These are phyloP conservation scores for Hetaerina americana DNA, from an alignment of 1,140 invertebrate species.

Conservation along the genomic window DNA sequence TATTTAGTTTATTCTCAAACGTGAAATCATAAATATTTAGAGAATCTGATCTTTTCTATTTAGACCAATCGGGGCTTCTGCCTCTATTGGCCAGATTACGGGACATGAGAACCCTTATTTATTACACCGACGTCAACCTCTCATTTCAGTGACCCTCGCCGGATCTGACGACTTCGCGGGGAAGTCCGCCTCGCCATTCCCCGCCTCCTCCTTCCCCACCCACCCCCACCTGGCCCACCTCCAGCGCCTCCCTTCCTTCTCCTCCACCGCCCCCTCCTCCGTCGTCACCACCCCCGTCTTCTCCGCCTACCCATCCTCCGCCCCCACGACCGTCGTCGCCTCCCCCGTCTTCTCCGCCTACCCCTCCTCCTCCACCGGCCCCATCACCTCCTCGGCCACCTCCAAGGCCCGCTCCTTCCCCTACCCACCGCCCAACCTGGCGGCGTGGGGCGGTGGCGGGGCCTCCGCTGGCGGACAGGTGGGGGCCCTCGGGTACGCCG, in stretches of 20 bases:
- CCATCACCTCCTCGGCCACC: neutral
- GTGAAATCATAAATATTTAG: no score
- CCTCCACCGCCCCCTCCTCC: neutral
- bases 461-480: neutral
- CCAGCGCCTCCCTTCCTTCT: neutral
- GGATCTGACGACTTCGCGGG: no score
- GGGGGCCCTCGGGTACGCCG: neutral
- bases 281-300: neutral
- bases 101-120: no score
- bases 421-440: neutral
- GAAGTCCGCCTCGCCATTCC: neutral
- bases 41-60: no score
- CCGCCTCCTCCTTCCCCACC: neutral
- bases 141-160: no score
- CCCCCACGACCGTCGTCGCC: neutral
- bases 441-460: neutral
- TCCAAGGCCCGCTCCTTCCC: neutral
- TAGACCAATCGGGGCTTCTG: no score
- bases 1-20: no score
- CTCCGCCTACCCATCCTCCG: neutral
- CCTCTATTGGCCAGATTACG: no score
- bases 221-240: neutral
- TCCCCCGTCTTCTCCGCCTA: no score
- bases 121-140: no score
- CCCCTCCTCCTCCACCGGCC: neutral